Conservation (phyloP, 2,113 vertebrate species). For the Acanthochromis polyacanthus region DNA sequence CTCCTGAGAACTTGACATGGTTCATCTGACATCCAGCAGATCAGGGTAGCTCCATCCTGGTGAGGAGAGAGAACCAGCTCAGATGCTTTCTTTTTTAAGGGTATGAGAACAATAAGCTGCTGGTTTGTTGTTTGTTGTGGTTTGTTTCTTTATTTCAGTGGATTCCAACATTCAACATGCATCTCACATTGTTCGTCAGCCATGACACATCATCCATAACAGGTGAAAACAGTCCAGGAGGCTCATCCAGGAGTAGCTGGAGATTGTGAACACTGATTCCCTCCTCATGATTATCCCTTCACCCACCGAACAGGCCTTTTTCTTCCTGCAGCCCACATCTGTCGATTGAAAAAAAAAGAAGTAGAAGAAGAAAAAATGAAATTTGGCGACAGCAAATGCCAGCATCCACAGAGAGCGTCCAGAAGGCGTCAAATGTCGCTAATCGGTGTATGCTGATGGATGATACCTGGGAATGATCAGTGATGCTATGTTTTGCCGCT, state of each 20-base stretch:
- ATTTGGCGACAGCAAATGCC: conserved; percentile 31
- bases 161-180: conserved; percentile 21
- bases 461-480: conserved; percentile 67
- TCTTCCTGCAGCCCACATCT: conserved; percentile 59
- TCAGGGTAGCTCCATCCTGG: conserved; percentile 64
- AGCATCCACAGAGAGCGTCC: conserved; percentile 30
- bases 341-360: conserved; percentile 22
- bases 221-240: conserved; percentile 13
- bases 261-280: conserved; percentile 21
- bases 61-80: conserved; percentile 22
- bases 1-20: conserved; percentile 72
- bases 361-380: conserved; percentile 10
- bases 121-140: neutral
- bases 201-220: conserved; percentile 19
- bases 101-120: neutral
- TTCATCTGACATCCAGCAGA: conserved; percentile 40
- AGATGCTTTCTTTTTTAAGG: conserved; percentile 7
- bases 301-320: conserved; percentile 45
- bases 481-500: conserved; percentile 49
- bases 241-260: conserved; percentile 15
- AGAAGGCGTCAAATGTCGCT: conserved; percentile 14
- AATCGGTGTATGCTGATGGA: conserved; percentile 26
- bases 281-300: conserved; percentile 57
- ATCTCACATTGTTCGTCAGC: conserved; percentile 17
- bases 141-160: neutral